Evolutionary conservation across 1,140 invertebrate genomes (phyloP), one percentile per base, ranked within the genome.

Genomic region (Luehdorfia chinensis): DNA sequence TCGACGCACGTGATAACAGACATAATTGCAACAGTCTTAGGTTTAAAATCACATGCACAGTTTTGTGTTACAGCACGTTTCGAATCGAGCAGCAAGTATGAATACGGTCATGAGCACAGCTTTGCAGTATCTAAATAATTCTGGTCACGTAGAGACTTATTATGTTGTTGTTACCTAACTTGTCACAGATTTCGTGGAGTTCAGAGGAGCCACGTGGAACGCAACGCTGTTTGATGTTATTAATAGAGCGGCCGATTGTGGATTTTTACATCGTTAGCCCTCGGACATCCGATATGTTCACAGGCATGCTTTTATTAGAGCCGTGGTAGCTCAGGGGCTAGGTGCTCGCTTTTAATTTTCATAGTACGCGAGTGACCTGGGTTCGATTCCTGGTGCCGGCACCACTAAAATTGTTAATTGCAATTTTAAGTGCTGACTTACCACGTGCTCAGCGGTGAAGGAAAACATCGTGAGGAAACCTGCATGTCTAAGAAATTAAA

Each of bases 61-160:
- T 14, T 16, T 15, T 18, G n/a, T 43, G 15, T 16, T 14, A 11
- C 30, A 43, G 3, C 5, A 19, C 14, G 7, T 43, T 43, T 2
- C 16, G 2, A 2, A 16, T 30, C n/a, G 25, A 9, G 18, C 7
- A 11, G 9, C 8, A 16, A 30, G 1, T 9, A 4, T n/a, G 5
- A 13, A 15, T 30, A 30, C 18, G 14, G 14, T 16, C 12, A 30
- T 30, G 39, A 30, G 12, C 30, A 31, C 39, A 30, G 39, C 25
- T 43, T 43, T 43, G 39, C 39, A 43, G 23, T 43, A 43, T 30
- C 39, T 43, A 43, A 30, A 43, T 43, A 43, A 43, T 43, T 43
- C 39, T 43, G 39, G 25, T 43, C 39, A 43, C 27, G 39, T 30
- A 30, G 23, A 11, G 19, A 6, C 23, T 28, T 16, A 43, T 43